These are phyloP conservation scores for Cydia splendana DNA, from an alignment of 1,140 invertebrate species.

Conservation along the genomic window DNA sequence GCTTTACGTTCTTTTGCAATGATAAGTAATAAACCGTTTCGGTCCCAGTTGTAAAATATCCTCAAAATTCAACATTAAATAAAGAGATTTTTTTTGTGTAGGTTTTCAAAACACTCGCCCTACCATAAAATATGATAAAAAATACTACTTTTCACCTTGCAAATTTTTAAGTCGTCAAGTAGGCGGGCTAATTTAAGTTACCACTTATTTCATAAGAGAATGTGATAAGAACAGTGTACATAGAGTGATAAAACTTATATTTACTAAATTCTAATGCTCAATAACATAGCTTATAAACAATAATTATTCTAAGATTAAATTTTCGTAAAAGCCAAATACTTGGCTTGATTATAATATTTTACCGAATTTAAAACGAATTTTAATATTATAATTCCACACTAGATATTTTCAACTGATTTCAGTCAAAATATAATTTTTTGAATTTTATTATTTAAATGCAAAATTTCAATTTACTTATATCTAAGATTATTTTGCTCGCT, in stretches of 20 bases:
- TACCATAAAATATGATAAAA: neutral
- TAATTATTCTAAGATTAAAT: neutral
- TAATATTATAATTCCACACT: neutral
- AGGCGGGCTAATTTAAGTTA: neutral
- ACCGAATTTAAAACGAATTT: neutral
- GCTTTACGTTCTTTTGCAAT: neutral
- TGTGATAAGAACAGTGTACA: constrained; percentile 37
- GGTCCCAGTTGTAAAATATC: neutral
- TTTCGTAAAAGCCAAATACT: neutral
- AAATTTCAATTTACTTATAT: neutral
- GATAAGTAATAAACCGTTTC: neutral
- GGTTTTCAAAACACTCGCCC: too few relatives aligned
- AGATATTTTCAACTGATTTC: too few relatives aligned
- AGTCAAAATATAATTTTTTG: too few relatives aligned
- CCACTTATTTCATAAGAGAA: constrained; percentile 22
- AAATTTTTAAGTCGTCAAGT: neutral
- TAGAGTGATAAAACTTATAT: constrained; percentile 43
- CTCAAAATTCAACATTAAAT: neutral
- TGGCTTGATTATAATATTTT: neutral
- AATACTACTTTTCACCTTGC: neutral
- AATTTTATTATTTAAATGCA: too few relatives aligned
- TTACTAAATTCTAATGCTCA: constrained; percentile 69
- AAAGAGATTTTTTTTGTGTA: too few relatives aligned
- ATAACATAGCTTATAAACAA: constrained; percentile 47
- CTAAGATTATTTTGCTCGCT: constrained; percentile 18